Evolutionary conservation across 2,797 vertebrate species (phyloP), one percentile per base, ranked within the genome.

Genomic region (Geotria australis): DNA sequence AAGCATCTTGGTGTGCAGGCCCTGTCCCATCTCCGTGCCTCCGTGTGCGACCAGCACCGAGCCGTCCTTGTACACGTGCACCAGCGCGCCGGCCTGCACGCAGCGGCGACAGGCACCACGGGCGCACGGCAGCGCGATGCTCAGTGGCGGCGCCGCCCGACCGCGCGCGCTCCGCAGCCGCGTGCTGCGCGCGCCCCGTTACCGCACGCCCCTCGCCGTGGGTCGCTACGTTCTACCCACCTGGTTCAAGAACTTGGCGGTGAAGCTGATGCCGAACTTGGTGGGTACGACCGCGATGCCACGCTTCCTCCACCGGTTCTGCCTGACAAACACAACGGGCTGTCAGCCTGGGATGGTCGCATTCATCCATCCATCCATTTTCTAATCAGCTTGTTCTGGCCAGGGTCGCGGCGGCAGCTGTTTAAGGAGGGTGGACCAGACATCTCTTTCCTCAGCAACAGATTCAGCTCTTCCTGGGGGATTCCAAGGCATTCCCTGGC

Each of bases 11-110:
- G 89, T 96, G 65, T 96, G 86, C 47, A 98, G 79, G 3, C 89
- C 88, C 64, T 98, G 89, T 48, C 89, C 89, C 88, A 98, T 98
- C 66, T 98, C 89, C 2, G 80, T 83, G 10, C 89, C 89, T 0
- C 85, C 88, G 1, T 98, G 88, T 3, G 78, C 82, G 60, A 98
- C 61, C 61, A 98, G 64, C 53, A 98, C 86, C 0, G 88, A 93
- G 8, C 89, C 88, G 13, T 98, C 89, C 1, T 76, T 86, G 63
- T 95, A 98, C 57, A 95, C 74, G 1, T 85, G 86, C 57, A 81
- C 60, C 64, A 98, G 68, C 46, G 89, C 88, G 56, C 85, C 89
- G 7, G 75, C 83, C 89, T 95, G 47, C 3, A 64, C 58, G 14
- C 2, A 8, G 15, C 12, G 2, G 12, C 12, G 12, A 53, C 8